Base-by-base conservation (phyloP, 1,140 invertebrate species). In the Trichogramma pretiosum region DNA sequence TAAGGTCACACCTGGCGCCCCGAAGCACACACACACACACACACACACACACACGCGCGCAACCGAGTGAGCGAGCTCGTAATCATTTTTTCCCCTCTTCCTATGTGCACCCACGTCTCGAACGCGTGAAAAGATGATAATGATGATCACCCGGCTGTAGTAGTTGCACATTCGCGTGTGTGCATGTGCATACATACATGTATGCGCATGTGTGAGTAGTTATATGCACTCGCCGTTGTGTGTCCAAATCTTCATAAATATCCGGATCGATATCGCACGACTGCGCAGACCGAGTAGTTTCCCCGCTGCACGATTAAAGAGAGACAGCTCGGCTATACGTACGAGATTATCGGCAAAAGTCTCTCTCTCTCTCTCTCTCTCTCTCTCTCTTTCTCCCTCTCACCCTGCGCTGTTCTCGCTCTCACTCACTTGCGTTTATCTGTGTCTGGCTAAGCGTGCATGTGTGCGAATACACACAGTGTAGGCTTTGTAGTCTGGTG, bases 1-100 rank as follows among this genome's bases (percentile, higher is more conserved):
- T n/a, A n/a, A 64, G 64, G 62, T 68, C 64, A 64, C 65, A 67
- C 64, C 65, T 67, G 64, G 64, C 62, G 62, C 62, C 61, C 42
- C 56, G 47, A 56, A 54, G 59, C 56, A 65, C 54, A 53, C 26
- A n/a, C 10, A 38, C 13, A 38, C 17, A 46, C 50, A 47, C 50
- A 47, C 50, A 52, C 53, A 39, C 46, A n/a, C n/a, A n/a, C 46
- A 46, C 30, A 45, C 50, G 49, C 34, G 30, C 34, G 9, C 24
- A 21, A 10, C 46, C 38, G 24, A n/a, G n/a, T n/a, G n/a, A n/a
- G n/a, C n/a, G n/a, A n/a, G n/a, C n/a, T n/a, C n/a, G n/a, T n/a
- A n/a, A n/a, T n/a, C n/a, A n/a, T n/a, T n/a, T n/a, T n/a, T 32
- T 32, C 36, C 18, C 36, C 16, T 48, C 53, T 49, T 53, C 44